Evolutionary conservation across 2,888 invertebrate species (phyloP), one percentile per base, ranked within the genome.

Genomic region (Bembecia ichneumoniformis): DNA sequence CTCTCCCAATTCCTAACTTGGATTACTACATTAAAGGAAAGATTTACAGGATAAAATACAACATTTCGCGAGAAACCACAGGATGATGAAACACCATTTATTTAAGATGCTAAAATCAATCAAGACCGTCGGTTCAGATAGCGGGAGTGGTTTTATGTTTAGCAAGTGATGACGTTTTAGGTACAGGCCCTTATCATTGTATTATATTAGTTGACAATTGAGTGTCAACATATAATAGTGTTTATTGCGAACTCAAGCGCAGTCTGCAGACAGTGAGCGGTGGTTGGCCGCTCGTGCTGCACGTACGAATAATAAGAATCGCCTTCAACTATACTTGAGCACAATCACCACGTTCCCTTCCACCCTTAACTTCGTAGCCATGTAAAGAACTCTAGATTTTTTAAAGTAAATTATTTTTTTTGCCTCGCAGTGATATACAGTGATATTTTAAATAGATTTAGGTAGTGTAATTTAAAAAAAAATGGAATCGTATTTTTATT

Each of bases 231-330:
- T 28, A 28, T 28, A 28, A 28, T 40, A 13, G 40, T 40, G 40
- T 28, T 28, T 28, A 40, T 40, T 40, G 40, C 40, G 40, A 14
- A 40, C 40, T 40, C 40, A 40, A 40, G 40, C 11, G 40, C 40
- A 40, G 14, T 14, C 51, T 50, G 54, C 50, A 9, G 28, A 60
- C 66, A 73, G 71, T 70, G 66, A 59, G 62, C 65, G 65, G 57
- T 60, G 53, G 62, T 50, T 55, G 51, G 55, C 60, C 67, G 71
- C 62, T 63, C 62, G 60, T 57, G 58, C 54, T 54, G 59, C 70
- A 70, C 74, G 74, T 60, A 48, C 34, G 44, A 51, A 36, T 49
- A 44, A 50, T 49, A 44, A 50, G 50, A 55, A 52, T 55, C 58
- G 60, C 62, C 63, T 63, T 58, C 56, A 44, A 44, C 17, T 40